phyloP scores from a whole-genome alignment of 1,140 invertebrate species.

The Melanaphis sacchari region DNA sequence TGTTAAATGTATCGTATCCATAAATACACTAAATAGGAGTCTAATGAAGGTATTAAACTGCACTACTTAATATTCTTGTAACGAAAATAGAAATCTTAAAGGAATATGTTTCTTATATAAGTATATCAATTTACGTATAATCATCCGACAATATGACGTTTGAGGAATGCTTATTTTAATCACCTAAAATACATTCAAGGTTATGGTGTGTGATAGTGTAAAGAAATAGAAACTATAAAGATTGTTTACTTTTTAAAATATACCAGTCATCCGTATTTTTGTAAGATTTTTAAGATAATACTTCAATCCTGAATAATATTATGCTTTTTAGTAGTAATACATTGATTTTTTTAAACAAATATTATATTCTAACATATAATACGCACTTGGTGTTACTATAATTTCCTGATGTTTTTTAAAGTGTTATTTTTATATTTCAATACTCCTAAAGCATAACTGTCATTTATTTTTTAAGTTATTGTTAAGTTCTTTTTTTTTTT shows the following conservation, averaged over 20 bases:
- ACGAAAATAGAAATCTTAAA: not conserved
- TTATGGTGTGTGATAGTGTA: not conserved
- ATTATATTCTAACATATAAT: not conserved
- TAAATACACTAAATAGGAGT: too few species aligned
- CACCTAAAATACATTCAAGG: not conserved
- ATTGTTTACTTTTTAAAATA: not conserved
- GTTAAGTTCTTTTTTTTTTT: not conserved
- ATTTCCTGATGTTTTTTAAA: not conserved
- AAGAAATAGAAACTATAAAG: not conserved
- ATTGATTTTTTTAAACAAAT: not conserved
- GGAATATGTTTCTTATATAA: not conserved
- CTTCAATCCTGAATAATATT: not conserved
- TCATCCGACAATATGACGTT: not conserved
- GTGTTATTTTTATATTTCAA: too few species aligned
- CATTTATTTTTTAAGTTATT: not conserved
- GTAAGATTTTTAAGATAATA: not conserved
- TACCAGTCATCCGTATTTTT: not conserved
- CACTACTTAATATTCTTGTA: too few species aligned
- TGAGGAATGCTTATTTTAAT: not conserved
- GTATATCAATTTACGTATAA: not conserved
- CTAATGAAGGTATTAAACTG: too few species aligned
- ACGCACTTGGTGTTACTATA: not conserved
- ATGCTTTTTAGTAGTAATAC: not conserved
- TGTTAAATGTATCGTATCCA: too few species aligned
- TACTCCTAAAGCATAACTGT: not conserved